Percentiles rank a stretch among this genome's conserved stretches.
Conservation (phyloP, 2,888 invertebrate genomes). For the Neoitamus cyanurus region DNA sequence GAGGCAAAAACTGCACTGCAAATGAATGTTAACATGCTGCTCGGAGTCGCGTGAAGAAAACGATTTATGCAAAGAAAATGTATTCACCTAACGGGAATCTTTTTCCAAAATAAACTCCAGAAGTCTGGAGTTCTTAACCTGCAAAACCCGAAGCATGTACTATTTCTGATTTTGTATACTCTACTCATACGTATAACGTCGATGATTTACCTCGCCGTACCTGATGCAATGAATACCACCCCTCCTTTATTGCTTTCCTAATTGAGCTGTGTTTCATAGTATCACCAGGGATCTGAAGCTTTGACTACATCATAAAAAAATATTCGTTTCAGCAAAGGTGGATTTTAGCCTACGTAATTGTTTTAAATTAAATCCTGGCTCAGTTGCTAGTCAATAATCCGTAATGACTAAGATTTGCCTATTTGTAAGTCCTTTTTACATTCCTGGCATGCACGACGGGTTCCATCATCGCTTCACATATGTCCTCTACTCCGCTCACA, state of each 20-base stretch:
- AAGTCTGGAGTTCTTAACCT: not conserved
- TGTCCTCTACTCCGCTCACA: not conserved
- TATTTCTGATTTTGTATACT: too few relatives aligned
- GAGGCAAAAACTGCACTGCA: not conserved
- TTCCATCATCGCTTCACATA: not conserved
- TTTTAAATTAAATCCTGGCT: not conserved
- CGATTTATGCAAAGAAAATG: not conserved
- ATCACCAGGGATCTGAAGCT: too few relatives aligned
- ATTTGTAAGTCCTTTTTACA: not conserved
- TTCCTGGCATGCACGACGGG: not conserved
- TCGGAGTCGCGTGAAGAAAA: not conserved
- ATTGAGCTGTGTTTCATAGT: too few relatives aligned
- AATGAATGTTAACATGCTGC: constrained; percentile 21
- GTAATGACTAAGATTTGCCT: not conserved
- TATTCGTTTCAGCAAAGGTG: not conserved
- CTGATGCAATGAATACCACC: too few relatives aligned
- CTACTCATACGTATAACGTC: too few relatives aligned
- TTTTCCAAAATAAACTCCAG: not conserved
- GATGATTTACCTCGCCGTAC: too few relatives aligned
- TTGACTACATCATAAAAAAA: not conserved
- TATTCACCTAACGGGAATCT: not conserved
- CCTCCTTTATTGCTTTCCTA: too few relatives aligned
- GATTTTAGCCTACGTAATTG: not conserved
- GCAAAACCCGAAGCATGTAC: not conserved
- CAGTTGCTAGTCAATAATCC: not conserved